A percentile compares a stretch with the other conserved stretches of the same genome.
Evolutionary conservation across 2,797 vertebrate genomes (phyloP).

Genomic region (Ispidina picta): DNA sequence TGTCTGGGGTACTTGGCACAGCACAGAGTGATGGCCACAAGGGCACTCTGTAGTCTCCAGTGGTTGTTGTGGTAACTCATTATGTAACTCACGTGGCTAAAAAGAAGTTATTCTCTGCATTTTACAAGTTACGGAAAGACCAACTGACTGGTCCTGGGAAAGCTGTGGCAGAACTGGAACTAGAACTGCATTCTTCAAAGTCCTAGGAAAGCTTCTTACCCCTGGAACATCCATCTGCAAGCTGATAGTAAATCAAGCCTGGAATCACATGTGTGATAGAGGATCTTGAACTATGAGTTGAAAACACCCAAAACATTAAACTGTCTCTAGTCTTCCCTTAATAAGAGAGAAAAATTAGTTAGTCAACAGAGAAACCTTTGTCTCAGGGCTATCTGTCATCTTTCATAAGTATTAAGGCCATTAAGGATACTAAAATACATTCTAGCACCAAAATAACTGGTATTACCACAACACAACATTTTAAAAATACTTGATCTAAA

Average conservation of each 20-base stretch:
- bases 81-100: not conserved
- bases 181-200: not conserved
- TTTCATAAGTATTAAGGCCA: constrained; percentile 38
- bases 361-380: constrained; percentile 4
- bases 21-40: not conserved
- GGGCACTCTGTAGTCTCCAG: not conserved
- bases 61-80: accelerated
- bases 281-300: not conserved
- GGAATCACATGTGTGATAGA: not conserved
- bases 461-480: constrained; percentile 34
- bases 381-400: constrained; percentile 41
- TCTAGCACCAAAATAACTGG: constrained; percentile 48
- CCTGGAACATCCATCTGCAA: not conserved
- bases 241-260: not conserved
- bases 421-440: constrained; percentile 46
- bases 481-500: constrained; percentile 38
- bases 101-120: not conserved
- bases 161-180: not conserved
- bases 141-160: not conserved
- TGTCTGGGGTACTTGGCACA: not conserved
- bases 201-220: not conserved
- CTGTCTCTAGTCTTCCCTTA: not conserved
- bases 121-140: not conserved
- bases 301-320: not conserved
- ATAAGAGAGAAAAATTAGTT: not conserved